Base-by-base conservation (phyloP, 2,888 invertebrate genomes). In the Furcula furcula region DNA sequence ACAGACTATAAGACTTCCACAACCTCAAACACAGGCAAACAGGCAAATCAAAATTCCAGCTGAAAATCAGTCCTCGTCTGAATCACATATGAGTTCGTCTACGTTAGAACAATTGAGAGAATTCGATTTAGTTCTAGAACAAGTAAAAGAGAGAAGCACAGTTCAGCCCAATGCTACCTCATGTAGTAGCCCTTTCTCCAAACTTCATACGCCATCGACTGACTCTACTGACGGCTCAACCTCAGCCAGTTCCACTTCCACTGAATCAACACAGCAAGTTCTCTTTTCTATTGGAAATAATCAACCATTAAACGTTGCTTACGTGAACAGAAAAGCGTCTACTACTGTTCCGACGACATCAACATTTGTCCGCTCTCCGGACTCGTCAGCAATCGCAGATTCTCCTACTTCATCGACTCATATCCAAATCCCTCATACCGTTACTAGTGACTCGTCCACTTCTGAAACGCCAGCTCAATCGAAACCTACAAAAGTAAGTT, bases 101-200 rank as follows among this genome's bases (percentile, higher is more conserved):
- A 94, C 94, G 0, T 76, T 94, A 30, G 94, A 95, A 71, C 95
- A 95, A 59, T 71, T 95, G 5, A 81, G 94, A 34, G 95, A 95
- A 66, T 95, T 95, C 56, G 95, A 95, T 66, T 93, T 94, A 81
- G 94, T 95, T 0, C 82, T 95, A 40, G 94, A 95, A 62, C 94
- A 94, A 81, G 94, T 95, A 0, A 94, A 94, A 65, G 94, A 94
- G 69, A 84, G 94, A 40, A 94, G 93, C 54, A 93, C 91, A 13
- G 92, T 91, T 2, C 91, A 91, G 45, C 91, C 91, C 0, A 74
- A 62, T 30, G 46, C 69, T 10, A 72, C 54, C 21, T 42, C 71
- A 4, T 67, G 52, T 26, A 71, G 34, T 27, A 47, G n/a, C 7
- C 12, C 61, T 0, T 74, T 68, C 33, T 42, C 68, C 14, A 83